These are phyloP conservation scores for Amiota mariae DNA, from an alignment of 2,888 invertebrate species.

Conservation along the genomic window DNA sequence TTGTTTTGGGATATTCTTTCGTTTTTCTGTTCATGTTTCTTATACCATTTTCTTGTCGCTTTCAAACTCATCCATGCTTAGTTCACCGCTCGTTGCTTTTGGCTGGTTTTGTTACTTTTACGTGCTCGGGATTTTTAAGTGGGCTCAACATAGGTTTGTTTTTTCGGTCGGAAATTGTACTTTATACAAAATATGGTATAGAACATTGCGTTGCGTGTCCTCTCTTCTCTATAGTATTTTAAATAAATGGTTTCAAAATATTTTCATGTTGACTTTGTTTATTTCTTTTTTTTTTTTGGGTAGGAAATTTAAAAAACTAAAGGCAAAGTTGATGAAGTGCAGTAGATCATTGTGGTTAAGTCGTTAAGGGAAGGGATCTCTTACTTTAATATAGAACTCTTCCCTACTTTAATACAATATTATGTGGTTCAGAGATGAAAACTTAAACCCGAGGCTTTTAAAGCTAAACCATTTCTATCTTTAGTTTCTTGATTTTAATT, in stretches of 20 bases:
- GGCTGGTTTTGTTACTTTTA: slow-evolving; percentile 47
- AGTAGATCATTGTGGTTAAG: too few species aligned
- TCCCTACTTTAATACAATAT: too few species aligned
- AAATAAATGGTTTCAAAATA: slow-evolving; percentile 63
- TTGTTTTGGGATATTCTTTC: background rate
- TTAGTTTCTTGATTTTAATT: too few species aligned
- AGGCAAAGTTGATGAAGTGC: slow-evolving; percentile 21
- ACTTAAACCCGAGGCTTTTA: too few species aligned
- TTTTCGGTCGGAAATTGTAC: background rate
- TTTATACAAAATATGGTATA: background rate
- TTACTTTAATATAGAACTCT: too few species aligned
- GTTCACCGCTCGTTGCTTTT: slow-evolving; percentile 21
- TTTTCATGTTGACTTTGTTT: slow-evolving; percentile 3
- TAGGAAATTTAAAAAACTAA: slow-evolving; percentile 57
- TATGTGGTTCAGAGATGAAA: too few species aligned
- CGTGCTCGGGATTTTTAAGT: slow-evolving; percentile 58
- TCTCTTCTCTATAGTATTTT: slow-evolving; percentile 25
- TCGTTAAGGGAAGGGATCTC: too few species aligned
- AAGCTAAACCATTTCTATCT: too few species aligned
- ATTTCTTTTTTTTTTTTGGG: background rate
- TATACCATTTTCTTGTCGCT: background rate
- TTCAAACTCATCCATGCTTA: background rate
- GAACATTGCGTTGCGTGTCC: too few species aligned
- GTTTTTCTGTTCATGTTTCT: background rate
- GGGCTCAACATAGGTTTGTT: slow-evolving; percentile 18